These are phyloP conservation scores for Bombus consobrinus DNA, from an alignment of 1,140 invertebrate genomes.

Conservation along the genomic window DNA sequence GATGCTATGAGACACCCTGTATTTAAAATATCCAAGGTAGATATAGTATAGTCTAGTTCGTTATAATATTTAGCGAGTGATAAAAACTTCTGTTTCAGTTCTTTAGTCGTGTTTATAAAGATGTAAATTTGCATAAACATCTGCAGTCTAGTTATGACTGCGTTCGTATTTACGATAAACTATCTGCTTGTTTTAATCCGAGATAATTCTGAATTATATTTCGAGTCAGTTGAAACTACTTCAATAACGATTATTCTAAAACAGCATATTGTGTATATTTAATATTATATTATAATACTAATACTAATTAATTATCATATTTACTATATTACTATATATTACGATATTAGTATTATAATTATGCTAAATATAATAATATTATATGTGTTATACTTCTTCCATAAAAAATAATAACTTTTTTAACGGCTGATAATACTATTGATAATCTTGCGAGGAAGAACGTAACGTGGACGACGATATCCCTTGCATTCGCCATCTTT, in stretches of 20 bases:
- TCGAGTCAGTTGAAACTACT: neutral
- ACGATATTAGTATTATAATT: too few relatives aligned
- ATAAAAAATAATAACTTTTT: neutral
- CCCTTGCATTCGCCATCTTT: slow-evolving; percentile 83
- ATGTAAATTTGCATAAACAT: neutral
- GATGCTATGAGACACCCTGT: too few relatives aligned
- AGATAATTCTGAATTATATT: neutral
- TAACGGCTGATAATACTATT: neutral
- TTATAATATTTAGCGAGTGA: too few relatives aligned
- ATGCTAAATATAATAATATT: too few relatives aligned
- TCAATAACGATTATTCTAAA: too few relatives aligned
- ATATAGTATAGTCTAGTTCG: too few relatives aligned
- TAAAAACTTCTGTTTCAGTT: too few relatives aligned
- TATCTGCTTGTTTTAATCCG: neutral
- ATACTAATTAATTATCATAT: too few relatives aligned
- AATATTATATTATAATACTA: too few relatives aligned
- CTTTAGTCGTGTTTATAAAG: neutral
- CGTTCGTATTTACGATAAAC: neutral
- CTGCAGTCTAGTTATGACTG: neutral
- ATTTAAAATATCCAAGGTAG: too few relatives aligned
- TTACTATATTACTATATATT: too few relatives aligned
- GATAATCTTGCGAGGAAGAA: slow-evolving; percentile 67
- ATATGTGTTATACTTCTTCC: neutral
- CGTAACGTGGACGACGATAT: slow-evolving; percentile 81
- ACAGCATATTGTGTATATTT: too few relatives aligned